Evolutionary conservation across 2,113 vertebrate genomes (phyloP), one percentile per base, ranked within the genome.

Genomic region (Tautogolabrus adspersus): DNA sequence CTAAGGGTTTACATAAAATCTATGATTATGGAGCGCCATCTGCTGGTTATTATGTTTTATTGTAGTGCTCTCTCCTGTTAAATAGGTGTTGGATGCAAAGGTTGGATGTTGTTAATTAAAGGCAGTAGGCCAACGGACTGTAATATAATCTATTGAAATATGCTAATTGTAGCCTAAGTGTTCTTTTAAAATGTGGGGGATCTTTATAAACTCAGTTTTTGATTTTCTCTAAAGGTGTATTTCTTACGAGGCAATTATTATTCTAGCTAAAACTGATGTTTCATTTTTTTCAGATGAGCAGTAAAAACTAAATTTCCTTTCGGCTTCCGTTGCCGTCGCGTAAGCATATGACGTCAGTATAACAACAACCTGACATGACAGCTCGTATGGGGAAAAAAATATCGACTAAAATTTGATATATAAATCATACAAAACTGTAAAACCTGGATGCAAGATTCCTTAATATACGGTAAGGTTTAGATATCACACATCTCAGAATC

Each of bases 311-410:
- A 34, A 34, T 34, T 6, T 58, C 58, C 10, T 70, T 15, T 64
- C 83, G 87, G 89, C 90, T 90, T 90, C 91, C 90, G 90, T 89
- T 46, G 46, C 52, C 49, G 55, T 70, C 55, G 54, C 67, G 51
- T 68, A 40, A 57, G 49, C 37, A 2, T 12, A 42, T 92, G 89
- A 93, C 90, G 92, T 93, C 91, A 89, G 79, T 58, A 93, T 87
- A 90, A 93, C 89, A 93, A 93, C 90, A 93, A 91, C 62, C 81
- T 88, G 86, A 82, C 87, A 89, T 90, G 89, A 91, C 75, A 85
- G 68, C 76, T 89, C 80, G 75, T 61, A 70, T 67, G 73, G 11
- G 62, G 11, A 8, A 19, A 46, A 84, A 89, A 75, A 13, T 59
- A 76, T 60, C 72, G 59, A 73, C 69, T 56, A 72, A 74, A 42